Conservation (phyloP, 2,797 vertebrate species). For the Halcyon chelicuti region DNA sequence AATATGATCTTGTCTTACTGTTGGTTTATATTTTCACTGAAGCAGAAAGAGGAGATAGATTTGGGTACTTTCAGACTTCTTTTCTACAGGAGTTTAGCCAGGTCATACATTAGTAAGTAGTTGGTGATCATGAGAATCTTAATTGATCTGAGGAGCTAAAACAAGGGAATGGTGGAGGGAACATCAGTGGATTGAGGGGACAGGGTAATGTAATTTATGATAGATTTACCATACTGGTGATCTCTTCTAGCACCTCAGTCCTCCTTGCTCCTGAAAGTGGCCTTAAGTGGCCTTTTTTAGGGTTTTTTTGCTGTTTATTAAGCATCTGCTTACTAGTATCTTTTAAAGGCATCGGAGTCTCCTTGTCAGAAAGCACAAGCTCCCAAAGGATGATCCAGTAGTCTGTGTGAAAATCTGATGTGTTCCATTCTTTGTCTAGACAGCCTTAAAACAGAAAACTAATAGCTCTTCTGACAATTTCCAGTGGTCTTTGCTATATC, state of each 20-base stretch:
- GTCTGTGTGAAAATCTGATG: neutral
- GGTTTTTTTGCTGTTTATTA: neutral
- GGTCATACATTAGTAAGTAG: neutral
- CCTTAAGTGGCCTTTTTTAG: too few species aligned
- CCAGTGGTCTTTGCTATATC: neutral
- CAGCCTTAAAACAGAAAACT: neutral
- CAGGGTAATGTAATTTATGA: neutral
- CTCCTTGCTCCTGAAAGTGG: neutral
- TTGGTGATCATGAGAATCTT: neutral
- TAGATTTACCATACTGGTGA: accelerated
- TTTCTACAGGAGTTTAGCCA: neutral
- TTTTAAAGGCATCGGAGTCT: neutral
- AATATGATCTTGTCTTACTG: neutral
- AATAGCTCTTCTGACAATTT: neutral
- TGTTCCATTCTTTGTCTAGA: neutral
- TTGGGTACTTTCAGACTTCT: neutral
- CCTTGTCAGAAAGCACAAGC: neutral
- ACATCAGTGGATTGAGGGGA: neutral
- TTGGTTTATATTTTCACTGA: neutral
- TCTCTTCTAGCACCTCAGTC: neutral
- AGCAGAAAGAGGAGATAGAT: neutral
- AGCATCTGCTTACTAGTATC: neutral
- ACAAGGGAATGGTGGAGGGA: accelerated
- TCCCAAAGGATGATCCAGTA: neutral
- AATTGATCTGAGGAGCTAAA: neutral